Evolutionary conservation across 2,888 invertebrate species (phyloP).

Genomic region (Luperina nickerlii): DNA sequence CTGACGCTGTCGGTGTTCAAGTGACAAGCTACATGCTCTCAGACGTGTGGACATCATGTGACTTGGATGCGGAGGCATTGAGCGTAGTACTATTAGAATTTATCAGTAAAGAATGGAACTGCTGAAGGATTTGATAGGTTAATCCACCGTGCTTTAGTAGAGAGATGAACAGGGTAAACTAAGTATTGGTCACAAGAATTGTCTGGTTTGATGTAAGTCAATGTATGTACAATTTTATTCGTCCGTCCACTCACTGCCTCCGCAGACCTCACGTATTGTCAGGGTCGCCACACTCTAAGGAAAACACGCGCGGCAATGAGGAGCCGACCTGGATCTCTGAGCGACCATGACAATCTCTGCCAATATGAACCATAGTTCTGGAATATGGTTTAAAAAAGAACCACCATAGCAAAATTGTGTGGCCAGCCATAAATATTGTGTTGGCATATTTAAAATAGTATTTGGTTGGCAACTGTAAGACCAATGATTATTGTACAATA

Average conservation of each 20-base stretch:
- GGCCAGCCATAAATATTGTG: slow-evolving; percentile 48
- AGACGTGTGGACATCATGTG: slow-evolving; percentile 52
- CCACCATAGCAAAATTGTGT: slow-evolving; percentile 18
- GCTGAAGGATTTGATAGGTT: slow-evolving; percentile 29
- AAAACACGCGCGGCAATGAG: slow-evolving; percentile 56
- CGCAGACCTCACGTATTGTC: slow-evolving; percentile 49
- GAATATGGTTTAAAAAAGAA: slow-evolving; percentile 36
- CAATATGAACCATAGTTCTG: slow-evolving; percentile 58
- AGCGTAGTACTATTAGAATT: slow-evolving; percentile 29
- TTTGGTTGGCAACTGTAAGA: slow-evolving; percentile 61
- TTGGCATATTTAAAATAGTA: slow-evolving; percentile 53
- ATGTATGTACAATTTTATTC: slow-evolving; percentile 39
- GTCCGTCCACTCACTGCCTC: slow-evolving; percentile 66
- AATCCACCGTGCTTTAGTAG: slow-evolving; percentile 24
- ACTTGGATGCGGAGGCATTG: slow-evolving; percentile 58
- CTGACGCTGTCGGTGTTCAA: slow-evolving; percentile 45
- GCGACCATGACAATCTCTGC: slow-evolving; percentile 63
- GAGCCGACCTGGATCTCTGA: slow-evolving; percentile 65
- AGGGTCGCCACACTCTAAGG: slow-evolving; percentile 63
- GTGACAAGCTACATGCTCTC: slow-evolving; percentile 52
- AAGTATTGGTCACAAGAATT: slow-evolving; percentile 7
- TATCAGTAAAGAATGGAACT: slow-evolving; percentile 4
- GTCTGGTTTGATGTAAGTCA: slow-evolving; percentile 16
- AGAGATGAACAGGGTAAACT: slow-evolving; percentile 46
- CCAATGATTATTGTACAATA: slow-evolving; percentile 76